phyloP scores from a whole-genome alignment of 2,888 invertebrate genomes.

The Scelioninae gen. 1 region DNA sequence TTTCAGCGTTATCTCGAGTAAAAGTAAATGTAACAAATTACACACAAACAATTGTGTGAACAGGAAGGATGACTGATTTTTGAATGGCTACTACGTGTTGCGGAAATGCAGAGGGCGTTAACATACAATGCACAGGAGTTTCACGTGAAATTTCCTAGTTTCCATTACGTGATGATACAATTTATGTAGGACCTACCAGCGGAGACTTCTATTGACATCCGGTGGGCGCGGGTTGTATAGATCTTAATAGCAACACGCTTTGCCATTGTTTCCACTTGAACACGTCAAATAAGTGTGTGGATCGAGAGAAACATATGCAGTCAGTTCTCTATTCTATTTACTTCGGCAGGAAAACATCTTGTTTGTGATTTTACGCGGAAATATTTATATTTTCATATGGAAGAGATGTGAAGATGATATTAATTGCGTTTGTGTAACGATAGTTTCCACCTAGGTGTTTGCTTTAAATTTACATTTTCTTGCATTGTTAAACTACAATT shows the following conservation, averaged over 20 bases:
- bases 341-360: conserved; percentile 23
- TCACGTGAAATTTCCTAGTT: conserved; percentile 72
- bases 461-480: not conserved
- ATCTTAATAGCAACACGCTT: conserved; percentile 49
- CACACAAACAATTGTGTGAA: conserved; percentile 67
- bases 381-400: not conserved
- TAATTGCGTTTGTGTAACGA: too few species aligned
- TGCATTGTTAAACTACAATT: not conserved
- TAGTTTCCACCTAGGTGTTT: not conserved
- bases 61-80: conserved; percentile 66
- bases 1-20: conserved; percentile 47
- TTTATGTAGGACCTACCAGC: conserved; percentile 70
- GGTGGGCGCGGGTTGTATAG: conserved; percentile 63
- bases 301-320: conserved; percentile 24
- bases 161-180: conserved; percentile 69
- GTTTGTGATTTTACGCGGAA: conserved; percentile 15
- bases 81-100: conserved; percentile 58
- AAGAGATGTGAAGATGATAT: too few species aligned
- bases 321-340: conserved; percentile 1
- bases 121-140: conserved; percentile 71
- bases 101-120: conserved; percentile 65
- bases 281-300: conserved; percentile 48
- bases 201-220: conserved; percentile 71
- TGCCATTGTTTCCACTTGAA: conserved; percentile 62
- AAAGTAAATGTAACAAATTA: conserved; percentile 69